Conservation (phyloP, 2,113 vertebrate genomes). For the Dolichotis patagonum region DNA sequence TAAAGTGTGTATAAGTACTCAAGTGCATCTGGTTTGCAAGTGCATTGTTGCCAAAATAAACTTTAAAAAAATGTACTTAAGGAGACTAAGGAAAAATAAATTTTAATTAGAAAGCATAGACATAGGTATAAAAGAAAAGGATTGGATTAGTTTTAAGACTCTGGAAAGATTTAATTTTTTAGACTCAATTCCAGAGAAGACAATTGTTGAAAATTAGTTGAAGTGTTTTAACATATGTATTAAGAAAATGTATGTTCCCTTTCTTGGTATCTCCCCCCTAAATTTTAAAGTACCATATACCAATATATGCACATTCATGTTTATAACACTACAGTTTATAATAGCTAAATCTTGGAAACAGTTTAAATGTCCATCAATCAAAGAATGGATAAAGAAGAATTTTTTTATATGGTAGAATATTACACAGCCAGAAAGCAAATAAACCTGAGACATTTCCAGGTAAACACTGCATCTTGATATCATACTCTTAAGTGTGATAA, state of each 20-base stretch:
- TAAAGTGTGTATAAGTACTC: background rate
- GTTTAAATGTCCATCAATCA: background rate
- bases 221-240: background rate
- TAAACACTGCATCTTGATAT: too few relatives aligned
- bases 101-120: background rate
- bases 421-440: too few relatives aligned
- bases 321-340: background rate
- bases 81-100: slow-evolving; percentile 7
- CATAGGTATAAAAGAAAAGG: background rate
- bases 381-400: too few relatives aligned
- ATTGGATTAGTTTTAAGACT: background rate
- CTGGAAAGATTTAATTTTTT: background rate
- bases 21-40: background rate
- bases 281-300: background rate
- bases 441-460: too few relatives aligned
- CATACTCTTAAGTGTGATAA: too few relatives aligned
- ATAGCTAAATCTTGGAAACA: background rate
- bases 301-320: background rate
- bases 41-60: background rate
- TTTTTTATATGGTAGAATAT: too few relatives aligned
- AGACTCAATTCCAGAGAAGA: background rate
- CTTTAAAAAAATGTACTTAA: background rate
- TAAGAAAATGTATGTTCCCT: background rate
- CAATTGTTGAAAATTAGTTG: background rate
- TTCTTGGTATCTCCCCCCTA: background rate